phyloP scores from a whole-genome alignment of 2,888 invertebrate genomes.

The Galerucella nymphaeae region DNA sequence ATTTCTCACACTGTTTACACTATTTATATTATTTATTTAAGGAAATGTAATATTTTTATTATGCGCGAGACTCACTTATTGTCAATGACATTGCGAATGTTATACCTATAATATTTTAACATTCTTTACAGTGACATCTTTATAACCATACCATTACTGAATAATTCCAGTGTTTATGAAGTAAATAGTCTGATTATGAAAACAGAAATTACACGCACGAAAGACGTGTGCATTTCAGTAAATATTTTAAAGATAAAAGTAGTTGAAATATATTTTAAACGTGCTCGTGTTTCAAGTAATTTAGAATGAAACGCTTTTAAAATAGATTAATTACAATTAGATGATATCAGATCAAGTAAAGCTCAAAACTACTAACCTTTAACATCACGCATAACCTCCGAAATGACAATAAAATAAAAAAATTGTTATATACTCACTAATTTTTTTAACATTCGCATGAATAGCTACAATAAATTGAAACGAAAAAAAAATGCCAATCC shows the following conservation, averaged over 20 bases:
- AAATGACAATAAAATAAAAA: slow-evolving; percentile 4
- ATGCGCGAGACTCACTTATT: not conserved
- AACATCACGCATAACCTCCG: slow-evolving; percentile 1
- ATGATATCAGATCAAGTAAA: too few species aligned
- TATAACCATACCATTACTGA: not conserved
- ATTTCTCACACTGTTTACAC: not conserved
- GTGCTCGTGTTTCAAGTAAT: not conserved
- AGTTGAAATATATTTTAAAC: not conserved
- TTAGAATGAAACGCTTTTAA: too few species aligned
- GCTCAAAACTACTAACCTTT: not conserved
- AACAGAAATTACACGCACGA: not conserved
- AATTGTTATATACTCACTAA: not conserved
- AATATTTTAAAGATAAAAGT: not conserved
- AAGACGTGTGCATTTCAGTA: not conserved
- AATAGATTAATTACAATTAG: too few species aligned
- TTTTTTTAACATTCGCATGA: not conserved
- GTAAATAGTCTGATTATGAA: not conserved
- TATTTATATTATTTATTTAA: not conserved
- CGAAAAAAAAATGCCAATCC: not conserved
- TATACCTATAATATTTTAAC: not conserved
- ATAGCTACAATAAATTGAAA: not conserved
- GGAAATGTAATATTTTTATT: not conserved
- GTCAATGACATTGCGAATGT: not conserved
- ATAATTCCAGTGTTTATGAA: not conserved
- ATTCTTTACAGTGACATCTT: not conserved